Evolutionary conservation across 2,113 vertebrate genomes (phyloP).

Genomic region (Calypte anna): DNA sequence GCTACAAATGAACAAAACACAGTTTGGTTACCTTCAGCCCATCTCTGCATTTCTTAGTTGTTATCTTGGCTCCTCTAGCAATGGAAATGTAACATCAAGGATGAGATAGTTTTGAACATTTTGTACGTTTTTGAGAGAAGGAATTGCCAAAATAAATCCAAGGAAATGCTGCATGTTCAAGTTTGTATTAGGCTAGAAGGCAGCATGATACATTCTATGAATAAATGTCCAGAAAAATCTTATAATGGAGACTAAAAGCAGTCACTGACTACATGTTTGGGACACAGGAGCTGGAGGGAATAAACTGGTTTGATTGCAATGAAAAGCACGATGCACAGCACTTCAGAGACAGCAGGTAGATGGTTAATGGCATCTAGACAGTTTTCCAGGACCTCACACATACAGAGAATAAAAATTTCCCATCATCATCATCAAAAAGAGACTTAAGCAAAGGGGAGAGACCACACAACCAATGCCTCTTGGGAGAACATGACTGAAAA

Average conservation of each 20-base stretch:
- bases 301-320: background rate
- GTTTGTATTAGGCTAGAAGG: background rate
- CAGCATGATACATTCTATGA: background rate
- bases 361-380: background rate
- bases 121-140: background rate
- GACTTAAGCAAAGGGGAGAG: background rate
- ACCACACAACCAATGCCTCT: background rate
- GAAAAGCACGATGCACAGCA: background rate
- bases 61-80: background rate
- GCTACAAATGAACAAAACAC: conserved; percentile 67
- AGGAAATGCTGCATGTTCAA: background rate
- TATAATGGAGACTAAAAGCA: background rate
- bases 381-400: background rate
- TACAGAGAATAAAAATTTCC: background rate
- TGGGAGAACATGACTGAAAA: background rate
- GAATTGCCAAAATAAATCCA: background rate
- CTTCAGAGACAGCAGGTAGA: background rate
- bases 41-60: background rate
- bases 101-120: background rate
- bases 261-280: background rate
- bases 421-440: background rate
- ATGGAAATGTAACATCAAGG: background rate
- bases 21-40: background rate
- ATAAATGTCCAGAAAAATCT: background rate
- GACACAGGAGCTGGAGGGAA: background rate